Conservation (phyloP, 2,113 vertebrate genomes). For the Cacatua alba region DNA sequence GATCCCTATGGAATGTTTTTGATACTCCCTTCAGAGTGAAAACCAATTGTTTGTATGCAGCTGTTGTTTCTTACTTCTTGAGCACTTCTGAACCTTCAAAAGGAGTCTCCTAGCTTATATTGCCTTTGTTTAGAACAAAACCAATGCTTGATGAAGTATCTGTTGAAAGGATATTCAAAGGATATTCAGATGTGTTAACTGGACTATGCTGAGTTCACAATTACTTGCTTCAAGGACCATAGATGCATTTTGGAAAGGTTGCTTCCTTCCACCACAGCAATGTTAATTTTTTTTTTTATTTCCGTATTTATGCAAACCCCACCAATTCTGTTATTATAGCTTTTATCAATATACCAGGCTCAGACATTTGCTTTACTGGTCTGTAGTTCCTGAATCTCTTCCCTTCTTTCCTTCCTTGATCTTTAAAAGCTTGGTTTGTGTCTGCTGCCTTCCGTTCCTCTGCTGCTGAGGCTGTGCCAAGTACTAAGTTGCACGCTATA, state of each 20-base stretch:
- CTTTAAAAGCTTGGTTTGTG: neutral
- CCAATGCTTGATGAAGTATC: neutral
- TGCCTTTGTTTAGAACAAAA: neutral
- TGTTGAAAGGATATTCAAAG: neutral
- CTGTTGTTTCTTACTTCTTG: neutral
- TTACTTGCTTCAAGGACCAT: neutral
- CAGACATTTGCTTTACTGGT: neutral
- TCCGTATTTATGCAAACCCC: neutral
- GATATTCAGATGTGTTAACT: neutral
- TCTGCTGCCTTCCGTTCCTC: neutral
- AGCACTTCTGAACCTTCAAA: neutral
- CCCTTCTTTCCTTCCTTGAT: neutral
- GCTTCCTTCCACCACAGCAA: neutral
- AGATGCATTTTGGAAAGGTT: neutral
- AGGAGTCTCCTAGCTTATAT: neutral
- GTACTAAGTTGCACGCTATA: fast-evolving
- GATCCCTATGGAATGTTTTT: neutral
- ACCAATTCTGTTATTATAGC: neutral
- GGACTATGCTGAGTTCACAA: neutral
- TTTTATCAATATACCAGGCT: neutral
- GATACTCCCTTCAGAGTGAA: neutral
- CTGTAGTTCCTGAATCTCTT: neutral
- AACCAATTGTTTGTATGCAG: neutral
- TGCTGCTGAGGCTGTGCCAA: neutral
- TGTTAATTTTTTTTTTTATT: neutral